Evolutionary conservation across 2,113 vertebrate species (phyloP).

Genomic region (Pseudopodoces humilis): DNA sequence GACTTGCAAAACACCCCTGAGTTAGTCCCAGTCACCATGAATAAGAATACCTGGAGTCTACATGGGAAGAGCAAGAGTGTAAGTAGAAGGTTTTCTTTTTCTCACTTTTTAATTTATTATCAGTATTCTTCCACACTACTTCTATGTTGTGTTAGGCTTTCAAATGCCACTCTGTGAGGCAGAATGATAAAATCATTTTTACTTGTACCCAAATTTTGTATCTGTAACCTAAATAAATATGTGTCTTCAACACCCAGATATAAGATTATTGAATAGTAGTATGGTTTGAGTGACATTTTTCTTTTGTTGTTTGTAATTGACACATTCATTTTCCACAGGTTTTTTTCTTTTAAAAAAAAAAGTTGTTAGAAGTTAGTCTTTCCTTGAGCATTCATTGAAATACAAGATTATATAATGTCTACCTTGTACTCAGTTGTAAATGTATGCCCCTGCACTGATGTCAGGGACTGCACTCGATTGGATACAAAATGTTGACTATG

Average conservation of each 20-base stretch:
- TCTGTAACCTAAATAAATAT: neutral
- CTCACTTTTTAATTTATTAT: neutral
- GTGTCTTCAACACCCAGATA: neutral
- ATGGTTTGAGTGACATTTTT: neutral
- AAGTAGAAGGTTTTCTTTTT: slow-evolving; percentile 51
- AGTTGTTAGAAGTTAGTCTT: neutral
- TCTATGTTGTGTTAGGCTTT: neutral
- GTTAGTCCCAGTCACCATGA: slow-evolving; percentile 61
- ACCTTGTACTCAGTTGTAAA: neutral
- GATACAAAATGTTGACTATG: neutral
- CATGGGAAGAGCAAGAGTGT: slow-evolving; percentile 74
- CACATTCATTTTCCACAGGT: neutral
- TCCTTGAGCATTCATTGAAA: neutral
- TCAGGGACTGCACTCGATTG: neutral
- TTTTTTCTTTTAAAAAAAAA: neutral
- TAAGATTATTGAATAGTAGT: neutral
- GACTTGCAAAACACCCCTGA: neutral
- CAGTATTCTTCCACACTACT: neutral
- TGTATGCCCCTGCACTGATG: neutral
- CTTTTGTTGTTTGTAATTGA: neutral
- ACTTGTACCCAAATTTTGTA: neutral
- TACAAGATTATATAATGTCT: neutral
- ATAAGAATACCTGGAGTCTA: slow-evolving; percentile 42
- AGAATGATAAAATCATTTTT: neutral
- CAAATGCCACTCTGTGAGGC: neutral